Conservation (phyloP, 1,140 invertebrate species). For the Gonioctena quinquepunctata region DNA sequence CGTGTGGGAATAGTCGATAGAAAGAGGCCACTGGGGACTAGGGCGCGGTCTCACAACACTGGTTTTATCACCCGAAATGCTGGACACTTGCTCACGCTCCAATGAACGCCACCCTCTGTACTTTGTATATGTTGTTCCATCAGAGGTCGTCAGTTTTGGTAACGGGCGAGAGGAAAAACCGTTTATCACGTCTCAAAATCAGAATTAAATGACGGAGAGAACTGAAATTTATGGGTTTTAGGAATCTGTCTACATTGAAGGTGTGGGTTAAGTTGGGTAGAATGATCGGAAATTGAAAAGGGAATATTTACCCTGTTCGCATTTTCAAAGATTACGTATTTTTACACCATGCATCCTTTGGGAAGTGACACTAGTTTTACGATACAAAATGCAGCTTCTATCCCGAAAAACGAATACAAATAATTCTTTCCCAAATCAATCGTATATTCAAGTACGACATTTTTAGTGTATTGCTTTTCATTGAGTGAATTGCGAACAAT, state of each 20-base stretch:
- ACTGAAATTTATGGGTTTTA: background rate
- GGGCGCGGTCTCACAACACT: background rate
- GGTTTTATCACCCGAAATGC: conserved; percentile 9
- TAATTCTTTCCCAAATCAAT: too few relatives aligned
- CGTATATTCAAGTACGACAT: too few relatives aligned
- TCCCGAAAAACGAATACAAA: too few relatives aligned
- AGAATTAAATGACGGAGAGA: background rate
- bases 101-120: background rate
- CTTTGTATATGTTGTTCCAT: conserved; percentile 4
- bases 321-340: too few relatives aligned
- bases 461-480: too few relatives aligned
- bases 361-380: too few relatives aligned
- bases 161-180: background rate
- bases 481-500: too few relatives aligned
- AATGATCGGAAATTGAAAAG: too few relatives aligned
- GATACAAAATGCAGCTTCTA: too few relatives aligned
- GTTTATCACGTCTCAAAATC: background rate
- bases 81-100: conserved; percentile 7
- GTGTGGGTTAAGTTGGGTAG: background rate
- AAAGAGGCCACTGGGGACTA: background rate
- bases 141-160: background rate
- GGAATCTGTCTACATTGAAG: background rate
- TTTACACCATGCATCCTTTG: too few relatives aligned
- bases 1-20: conserved; percentile 1
- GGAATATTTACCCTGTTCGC: too few relatives aligned